A percentile compares a stretch with the other conserved stretches of the same genome.
Conservation (phyloP, 2,113 vertebrate genomes). For the Oxyruncus cristatus region DNA sequence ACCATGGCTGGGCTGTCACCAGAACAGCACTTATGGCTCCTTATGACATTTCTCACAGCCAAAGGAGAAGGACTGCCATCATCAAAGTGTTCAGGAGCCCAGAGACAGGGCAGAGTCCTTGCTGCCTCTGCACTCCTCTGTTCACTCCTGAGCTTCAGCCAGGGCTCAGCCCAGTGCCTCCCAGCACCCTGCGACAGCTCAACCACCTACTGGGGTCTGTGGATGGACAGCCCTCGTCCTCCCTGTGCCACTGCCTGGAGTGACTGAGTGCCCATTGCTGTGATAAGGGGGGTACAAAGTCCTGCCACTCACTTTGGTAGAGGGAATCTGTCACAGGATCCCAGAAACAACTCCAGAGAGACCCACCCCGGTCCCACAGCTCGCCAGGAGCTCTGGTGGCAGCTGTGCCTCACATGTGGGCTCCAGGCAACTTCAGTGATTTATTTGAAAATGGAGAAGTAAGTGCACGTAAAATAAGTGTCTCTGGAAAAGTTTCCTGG, state of each 20-base stretch:
- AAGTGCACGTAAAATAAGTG: not conserved
- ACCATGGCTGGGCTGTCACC: not conserved
- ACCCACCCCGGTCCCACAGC: not conserved
- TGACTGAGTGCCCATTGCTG: not conserved
- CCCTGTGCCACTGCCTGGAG: not conserved
- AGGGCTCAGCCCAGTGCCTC: not conserved
- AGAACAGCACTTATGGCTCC: not conserved
- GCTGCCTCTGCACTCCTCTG: not conserved
- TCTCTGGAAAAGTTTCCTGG: not conserved
- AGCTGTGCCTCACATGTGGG: not conserved
- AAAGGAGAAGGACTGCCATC: not conserved
- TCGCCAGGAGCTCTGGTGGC: not conserved
- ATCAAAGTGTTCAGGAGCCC: not conserved
- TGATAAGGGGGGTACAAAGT: rapidly evolving
- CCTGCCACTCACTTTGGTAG: not conserved
- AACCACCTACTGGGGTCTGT: not conserved
- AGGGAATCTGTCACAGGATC: not conserved
- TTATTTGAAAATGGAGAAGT: not conserved
- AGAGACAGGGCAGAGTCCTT: not conserved
- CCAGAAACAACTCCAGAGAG: not conserved
- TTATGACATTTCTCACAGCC: not conserved
- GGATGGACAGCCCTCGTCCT: not conserved
- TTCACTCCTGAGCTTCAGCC: not conserved
- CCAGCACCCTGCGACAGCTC: not conserved
- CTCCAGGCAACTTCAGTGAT: not conserved